Conservation (phyloP, 2,888 invertebrate species). For the Cheilosia grossa region DNA sequence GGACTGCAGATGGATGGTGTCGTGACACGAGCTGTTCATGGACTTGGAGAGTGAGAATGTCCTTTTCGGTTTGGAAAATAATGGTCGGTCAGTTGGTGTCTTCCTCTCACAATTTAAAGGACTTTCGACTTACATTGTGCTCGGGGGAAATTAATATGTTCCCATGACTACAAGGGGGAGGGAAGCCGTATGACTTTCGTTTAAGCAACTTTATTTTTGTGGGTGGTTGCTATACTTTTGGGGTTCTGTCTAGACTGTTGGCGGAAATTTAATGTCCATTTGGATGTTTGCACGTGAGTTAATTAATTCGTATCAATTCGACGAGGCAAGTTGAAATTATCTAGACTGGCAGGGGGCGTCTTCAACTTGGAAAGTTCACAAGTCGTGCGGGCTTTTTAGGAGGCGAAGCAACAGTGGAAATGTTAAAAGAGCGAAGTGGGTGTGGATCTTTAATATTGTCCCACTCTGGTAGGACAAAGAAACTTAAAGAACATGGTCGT, state of each 20-base stretch:
- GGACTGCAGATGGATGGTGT: conserved; percentile 25
- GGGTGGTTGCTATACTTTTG: background rate
- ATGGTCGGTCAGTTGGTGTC: conserved; percentile 36
- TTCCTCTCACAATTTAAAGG: conserved; percentile 47
- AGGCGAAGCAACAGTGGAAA: too few species aligned
- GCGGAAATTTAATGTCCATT: conserved; percentile 9
- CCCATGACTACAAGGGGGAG: conserved; percentile 6
- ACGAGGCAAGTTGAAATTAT: conserved; percentile 12
- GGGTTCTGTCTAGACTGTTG: conserved; percentile 36
- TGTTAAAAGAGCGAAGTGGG: too few species aligned
- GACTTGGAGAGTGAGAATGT: conserved; percentile 18
- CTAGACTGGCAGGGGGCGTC: too few species aligned
- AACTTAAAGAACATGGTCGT: too few species aligned
- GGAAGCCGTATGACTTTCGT: background rate
- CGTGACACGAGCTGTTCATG: conserved; percentile 7
- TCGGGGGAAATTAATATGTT: conserved; percentile 59
- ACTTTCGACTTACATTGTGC: conserved; percentile 43
- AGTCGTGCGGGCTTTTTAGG: too few species aligned
- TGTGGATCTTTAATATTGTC: too few species aligned
- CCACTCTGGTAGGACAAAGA: too few species aligned
- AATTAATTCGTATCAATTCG: conserved; percentile 53
- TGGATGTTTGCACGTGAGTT: conserved; percentile 40
- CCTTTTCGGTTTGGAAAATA: conserved; percentile 48
- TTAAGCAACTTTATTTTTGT: background rate
- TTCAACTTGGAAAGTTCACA: too few species aligned